Conservation (phyloP, 1,140 invertebrate species). For the Lordiphosa collinella region DNA sequence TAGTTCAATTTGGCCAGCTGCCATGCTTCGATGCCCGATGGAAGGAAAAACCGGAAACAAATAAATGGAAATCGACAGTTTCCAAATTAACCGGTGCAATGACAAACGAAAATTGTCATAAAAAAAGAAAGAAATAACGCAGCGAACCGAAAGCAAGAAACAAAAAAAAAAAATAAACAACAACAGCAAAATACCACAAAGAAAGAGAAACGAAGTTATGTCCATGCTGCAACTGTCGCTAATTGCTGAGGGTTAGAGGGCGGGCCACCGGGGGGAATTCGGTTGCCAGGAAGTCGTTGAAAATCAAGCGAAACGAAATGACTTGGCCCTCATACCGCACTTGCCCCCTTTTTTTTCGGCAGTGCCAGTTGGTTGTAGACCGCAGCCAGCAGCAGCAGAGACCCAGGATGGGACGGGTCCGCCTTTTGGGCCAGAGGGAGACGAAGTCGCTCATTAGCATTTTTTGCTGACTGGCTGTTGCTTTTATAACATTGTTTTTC, state of each 20-base stretch:
- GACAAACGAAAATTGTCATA: slow-evolving; percentile 58
- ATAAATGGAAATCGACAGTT: slow-evolving; percentile 73
- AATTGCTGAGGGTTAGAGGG: slow-evolving; percentile 54
- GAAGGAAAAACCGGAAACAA: slow-evolving; percentile 47
- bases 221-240: slow-evolving; percentile 68
- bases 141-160: slow-evolving; percentile 43
- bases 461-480: slow-evolving; percentile 60
- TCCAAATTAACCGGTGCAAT: slow-evolving; percentile 68
- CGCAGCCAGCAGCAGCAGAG: no score
- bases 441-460: slow-evolving; percentile 65
- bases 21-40: background rate
- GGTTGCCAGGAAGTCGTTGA: slow-evolving; percentile 68
- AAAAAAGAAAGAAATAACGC: slow-evolving; percentile 38
- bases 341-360: background rate
- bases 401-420: background rate
- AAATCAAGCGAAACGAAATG: slow-evolving; percentile 74
- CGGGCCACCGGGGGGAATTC: slow-evolving; percentile 16
- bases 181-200: slow-evolving; percentile 1
- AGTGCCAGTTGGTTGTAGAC: slow-evolving; percentile 54
- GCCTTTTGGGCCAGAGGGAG: background rate
- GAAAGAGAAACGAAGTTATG: slow-evolving; percentile 30
- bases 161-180: no score
- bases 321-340: slow-evolving; percentile 38
- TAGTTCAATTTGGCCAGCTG: slow-evolving; percentile 32
- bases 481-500: slow-evolving; percentile 60